Evolutionary conservation across 1,140 invertebrate species (phyloP), one percentile per base, ranked within the genome.

Genomic region (Sycophila sp.): DNA sequence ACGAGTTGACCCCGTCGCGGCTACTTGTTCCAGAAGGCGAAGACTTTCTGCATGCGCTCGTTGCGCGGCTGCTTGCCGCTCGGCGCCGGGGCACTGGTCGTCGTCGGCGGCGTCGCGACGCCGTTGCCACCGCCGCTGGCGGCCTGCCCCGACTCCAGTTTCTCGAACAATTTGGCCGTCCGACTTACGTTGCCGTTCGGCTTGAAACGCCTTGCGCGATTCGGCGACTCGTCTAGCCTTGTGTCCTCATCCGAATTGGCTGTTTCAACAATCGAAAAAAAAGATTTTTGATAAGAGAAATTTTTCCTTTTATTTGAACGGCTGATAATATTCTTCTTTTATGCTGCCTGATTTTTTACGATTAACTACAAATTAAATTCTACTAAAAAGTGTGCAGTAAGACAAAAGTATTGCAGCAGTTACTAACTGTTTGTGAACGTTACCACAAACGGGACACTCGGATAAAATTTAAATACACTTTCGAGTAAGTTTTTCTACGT

Each of bases 21-120:
- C 78, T 76, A 85, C 47, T 86, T 85, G 36, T 86, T 86, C 85
- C 85, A 86, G 73, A 86, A 86, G 6, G 79, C 83, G 45, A 86
- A 83, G 2, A 81, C 83, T 70, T 82, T 80, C 28, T 84, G 83
- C 55, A 86, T 80, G 45, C 78, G 80, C 11, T 85, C 83, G 40
- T 80, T 83, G 11, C 80, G 75, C 1, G 77, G 72, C 5, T 19
- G 8, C 67, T 84, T 81, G 13, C 67, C 58, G 15, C n/a, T 19
- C 0, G 13, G 69, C 0, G 71, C 47, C 4, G 38, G 4, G 6
- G 22, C 28, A 1, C 6, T 56, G 8, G 24, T 2, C n/a, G 56
- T 17, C 6, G 1, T 17, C 11, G 24, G 1, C n/a, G 56, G 10
- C 6, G 1, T 17, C 11, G 8, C 24, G 6, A 38, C n/a, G 6